Conservation (phyloP, 2,797 vertebrate species). For the Gobionotothen gibberifrons region DNA sequence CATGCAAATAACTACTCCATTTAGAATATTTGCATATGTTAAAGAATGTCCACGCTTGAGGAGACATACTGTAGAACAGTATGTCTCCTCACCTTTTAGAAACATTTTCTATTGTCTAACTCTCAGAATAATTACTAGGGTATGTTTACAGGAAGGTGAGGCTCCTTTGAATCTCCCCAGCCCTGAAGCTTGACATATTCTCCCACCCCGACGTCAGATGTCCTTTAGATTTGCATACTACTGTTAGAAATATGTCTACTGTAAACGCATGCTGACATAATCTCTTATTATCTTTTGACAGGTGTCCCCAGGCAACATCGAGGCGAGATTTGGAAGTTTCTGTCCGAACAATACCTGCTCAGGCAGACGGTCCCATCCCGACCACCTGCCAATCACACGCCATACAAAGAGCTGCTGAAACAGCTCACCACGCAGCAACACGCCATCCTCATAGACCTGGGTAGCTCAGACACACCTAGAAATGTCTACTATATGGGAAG, state of each 20-base stretch:
- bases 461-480: constrained; percentile 79
- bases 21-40: not conserved
- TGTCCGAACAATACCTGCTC: constrained; percentile 93
- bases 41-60: too few species aligned
- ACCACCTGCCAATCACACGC: constrained; percentile 86
- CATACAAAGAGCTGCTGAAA: constrained; percentile 96
- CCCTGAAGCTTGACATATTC: not conserved
- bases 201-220: not conserved
- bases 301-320: constrained; percentile 95
- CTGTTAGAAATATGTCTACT: not conserved
- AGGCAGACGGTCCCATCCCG: constrained; percentile 87
- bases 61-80: too few species aligned
- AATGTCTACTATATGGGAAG: not conserved
- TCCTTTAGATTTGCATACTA: constrained; percentile 13
- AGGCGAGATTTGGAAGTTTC: constrained; percentile 97
- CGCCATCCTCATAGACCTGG: constrained; percentile 96
- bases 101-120: not conserved
- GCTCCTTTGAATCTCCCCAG: not conserved
- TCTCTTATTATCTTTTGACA: constrained; percentile 55
- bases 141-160: not conserved
- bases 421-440: constrained; percentile 97
- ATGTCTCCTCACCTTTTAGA: not conserved
- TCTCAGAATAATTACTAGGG: not conserved
- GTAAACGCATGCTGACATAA: not conserved
- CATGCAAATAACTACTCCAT: not conserved